phyloP scores from a whole-genome alignment of 2,888 invertebrate species.

The Eristalis pertinax region DNA sequence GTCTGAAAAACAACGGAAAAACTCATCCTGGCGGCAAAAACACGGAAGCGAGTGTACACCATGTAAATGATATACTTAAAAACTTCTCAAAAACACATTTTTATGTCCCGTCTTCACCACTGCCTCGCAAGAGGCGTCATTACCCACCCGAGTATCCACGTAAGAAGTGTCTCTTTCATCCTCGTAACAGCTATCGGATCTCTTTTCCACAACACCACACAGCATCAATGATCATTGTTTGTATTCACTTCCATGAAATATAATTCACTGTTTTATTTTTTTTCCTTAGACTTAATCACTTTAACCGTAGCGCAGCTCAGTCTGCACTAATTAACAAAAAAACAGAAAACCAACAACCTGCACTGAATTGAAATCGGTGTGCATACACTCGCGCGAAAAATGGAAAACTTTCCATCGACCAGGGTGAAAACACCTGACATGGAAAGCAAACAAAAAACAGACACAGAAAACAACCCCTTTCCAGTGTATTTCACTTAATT shows the following conservation, averaged over 20 bases:
- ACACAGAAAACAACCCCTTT: neutral
- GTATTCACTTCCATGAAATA: neutral
- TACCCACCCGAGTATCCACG: constrained; percentile 42
- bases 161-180: constrained; percentile 29
- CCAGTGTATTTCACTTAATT: neutral
- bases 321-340: constrained; percentile 42
- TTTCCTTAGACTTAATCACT: neutral
- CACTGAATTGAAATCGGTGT: neutral
- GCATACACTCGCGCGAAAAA: neutral
- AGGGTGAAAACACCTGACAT: neutral
- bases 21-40: neutral
- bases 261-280: neutral
- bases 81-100: neutral
- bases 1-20: neutral
- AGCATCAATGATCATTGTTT: neutral
- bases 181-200: neutral
- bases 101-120: neutral
- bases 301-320: neutral
- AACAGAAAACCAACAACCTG: neutral
- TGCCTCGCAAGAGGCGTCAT: neutral
- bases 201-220: neutral
- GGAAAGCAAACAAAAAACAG: neutral
- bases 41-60: neutral
- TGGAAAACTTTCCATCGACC: constrained; percentile 35
- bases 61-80: neutral